Evolutionary conservation across 2,113 vertebrate genomes (phyloP), one percentile per base, ranked within the genome.

Genomic region (Rhynchopsitta pachyrhyncha): DNA sequence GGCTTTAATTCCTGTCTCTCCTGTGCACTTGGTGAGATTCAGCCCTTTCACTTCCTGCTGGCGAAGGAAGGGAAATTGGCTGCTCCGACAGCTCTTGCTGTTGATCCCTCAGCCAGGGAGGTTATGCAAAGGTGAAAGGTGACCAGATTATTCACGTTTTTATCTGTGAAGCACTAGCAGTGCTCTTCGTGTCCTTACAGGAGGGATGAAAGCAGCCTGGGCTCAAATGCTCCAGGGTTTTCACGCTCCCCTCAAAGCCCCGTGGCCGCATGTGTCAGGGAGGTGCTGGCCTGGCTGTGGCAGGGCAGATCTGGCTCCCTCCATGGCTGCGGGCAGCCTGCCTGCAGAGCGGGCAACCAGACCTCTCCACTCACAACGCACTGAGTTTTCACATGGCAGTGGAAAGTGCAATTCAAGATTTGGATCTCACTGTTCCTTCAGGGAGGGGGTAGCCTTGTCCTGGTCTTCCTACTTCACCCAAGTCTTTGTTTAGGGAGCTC

Each of bases 261-360:
- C 1, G 0, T 52, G n/a, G 68, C 28, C n/a, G 22, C 2, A 2
- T 2, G 2, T 69, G 53, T 37, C 2, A 3, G 9, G 20, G 59
- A 50, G 63, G 31, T 62, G 42, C 74, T 82, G 74, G 55, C n/a
- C 52, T 1, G 16, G 41, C 73, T 31, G 13, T 19, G 15, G 27
- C 33, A 67, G 44, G 31, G 27, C 55, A 87, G 60, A 78, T 47
- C 53, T 0, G 0, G 37, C n/a, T 62, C 25, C 35, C 60, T 41
- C n/a, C 22, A 2, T 16, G 35, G 50, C 81, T 80, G 28, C 1
- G 3, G 41, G 52, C 39, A 69, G 39, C 13, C 57, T 44, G 35
- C 42, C 53, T 41, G 35, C n/a, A 39, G 46, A 46, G 22, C 1
- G 1, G 29, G 35, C 59, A 24, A 20, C 1, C 2, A 18, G 31